A percentile compares a stretch with the other conserved stretches of the same genome.
Evolutionary conservation across 2,888 invertebrate species (phyloP).

Genomic region (Orthosia gothica): DNA sequence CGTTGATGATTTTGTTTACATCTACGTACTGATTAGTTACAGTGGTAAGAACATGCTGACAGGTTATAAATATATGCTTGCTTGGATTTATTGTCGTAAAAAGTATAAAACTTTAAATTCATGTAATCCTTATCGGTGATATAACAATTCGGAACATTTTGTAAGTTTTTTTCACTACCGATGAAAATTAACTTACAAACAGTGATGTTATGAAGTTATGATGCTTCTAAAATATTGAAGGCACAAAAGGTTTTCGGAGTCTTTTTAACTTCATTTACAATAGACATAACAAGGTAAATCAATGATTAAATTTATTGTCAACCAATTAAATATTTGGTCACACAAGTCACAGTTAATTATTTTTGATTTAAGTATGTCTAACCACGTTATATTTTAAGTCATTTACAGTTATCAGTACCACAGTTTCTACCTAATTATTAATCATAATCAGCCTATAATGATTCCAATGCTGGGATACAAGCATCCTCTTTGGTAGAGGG

Average conservation of each 20-base stretch:
- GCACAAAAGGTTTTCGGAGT: neutral
- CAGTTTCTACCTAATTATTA: neutral
- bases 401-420: no score
- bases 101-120: neutral
- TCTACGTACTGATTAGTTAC: neutral
- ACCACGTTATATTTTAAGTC: neutral
- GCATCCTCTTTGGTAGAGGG: no score
- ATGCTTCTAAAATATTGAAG: neutral
- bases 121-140: neutral
- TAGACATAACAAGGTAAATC: neutral
- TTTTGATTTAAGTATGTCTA: neutral
- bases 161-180: neutral
- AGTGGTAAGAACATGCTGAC: neutral
- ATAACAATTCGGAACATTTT: neutral
- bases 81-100: neutral
- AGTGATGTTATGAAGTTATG: neutral
- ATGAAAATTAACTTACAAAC: neutral
- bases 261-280: neutral
- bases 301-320: neutral
- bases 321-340: neutral
- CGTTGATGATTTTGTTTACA: conserved; percentile 13
- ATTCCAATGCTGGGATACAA: no score
- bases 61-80: neutral
- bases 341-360: neutral
- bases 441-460: no score